Evolutionary conservation across 2,113 vertebrate species (phyloP).

Genomic region (Crypturellus undulatus): DNA sequence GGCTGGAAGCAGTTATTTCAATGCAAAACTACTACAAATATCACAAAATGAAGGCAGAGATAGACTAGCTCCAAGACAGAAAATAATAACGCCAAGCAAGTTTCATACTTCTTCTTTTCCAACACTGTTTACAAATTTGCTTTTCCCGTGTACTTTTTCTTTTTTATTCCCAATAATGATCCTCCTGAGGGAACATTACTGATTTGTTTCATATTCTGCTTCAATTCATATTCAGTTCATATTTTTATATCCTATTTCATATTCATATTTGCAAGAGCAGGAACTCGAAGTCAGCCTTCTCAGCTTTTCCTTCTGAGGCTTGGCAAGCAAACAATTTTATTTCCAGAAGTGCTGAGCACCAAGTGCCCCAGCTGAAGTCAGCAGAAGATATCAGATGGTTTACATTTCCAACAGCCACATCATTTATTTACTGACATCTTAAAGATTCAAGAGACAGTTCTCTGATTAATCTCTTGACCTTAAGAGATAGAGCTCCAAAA

Average conservation of each 20-base stretch:
- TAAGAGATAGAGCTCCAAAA: conserved; percentile 18
- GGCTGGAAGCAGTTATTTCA: conserved; percentile 42
- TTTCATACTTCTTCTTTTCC: conserved; percentile 6
- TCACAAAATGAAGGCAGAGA: background rate
- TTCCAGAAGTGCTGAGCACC: conserved; percentile 63
- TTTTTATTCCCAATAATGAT: conserved; percentile 1
- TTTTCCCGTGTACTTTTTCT: background rate
- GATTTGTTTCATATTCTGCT: conserved; percentile 10
- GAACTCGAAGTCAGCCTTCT: conserved; percentile 63
- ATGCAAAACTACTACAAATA: background rate
- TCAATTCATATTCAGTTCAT: conserved; percentile 46
- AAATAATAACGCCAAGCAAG: background rate
- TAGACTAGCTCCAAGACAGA: background rate
- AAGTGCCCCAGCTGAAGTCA: conserved; percentile 60
- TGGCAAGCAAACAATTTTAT: conserved; percentile 53
- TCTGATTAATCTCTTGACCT: background rate
- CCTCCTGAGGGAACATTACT: conserved; percentile 36
- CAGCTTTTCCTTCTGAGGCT: conserved; percentile 34
- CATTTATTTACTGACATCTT: conserved; percentile 58
- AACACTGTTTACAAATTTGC: background rate
- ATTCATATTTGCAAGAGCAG: conserved; percentile 60
- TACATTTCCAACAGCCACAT: conserved; percentile 50
- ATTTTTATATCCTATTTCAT: conserved; percentile 54
- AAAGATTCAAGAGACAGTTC: conserved; percentile 47
- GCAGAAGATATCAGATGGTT: conserved; percentile 42